phyloP scores from a whole-genome alignment of 2,113 vertebrate genomes.

The Nibea albiflora region DNA sequence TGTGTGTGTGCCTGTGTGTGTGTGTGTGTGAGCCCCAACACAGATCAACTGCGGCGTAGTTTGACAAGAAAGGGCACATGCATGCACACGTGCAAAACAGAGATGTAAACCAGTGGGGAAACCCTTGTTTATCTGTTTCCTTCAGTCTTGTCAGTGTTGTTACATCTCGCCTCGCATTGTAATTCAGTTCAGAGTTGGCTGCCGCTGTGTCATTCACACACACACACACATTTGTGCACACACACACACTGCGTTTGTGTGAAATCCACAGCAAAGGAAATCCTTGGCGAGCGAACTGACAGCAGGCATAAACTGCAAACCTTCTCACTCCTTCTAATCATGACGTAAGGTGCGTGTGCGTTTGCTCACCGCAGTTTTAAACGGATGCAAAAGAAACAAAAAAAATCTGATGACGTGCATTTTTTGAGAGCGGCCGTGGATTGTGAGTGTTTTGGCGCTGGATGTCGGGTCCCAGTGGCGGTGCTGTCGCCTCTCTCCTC shows the following conservation, averaged over 20 bases:
- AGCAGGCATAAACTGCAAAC: conserved; percentile 16
- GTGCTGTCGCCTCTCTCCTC: conserved; percentile 42
- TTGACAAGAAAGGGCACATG: background rate
- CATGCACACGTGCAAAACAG: background rate
- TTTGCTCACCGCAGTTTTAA: conserved; percentile 15
- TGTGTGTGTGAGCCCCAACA: conserved; percentile 6
- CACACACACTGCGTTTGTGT: conserved; percentile 24
- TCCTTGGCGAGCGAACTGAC: conserved; percentile 40
- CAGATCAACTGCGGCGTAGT: background rate
- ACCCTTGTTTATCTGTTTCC: conserved; percentile 52
- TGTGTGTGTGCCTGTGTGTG: background rate
- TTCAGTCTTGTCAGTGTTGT: conserved; percentile 34
- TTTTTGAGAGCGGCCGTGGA: background rate
- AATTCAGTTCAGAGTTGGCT: conserved; percentile 35
- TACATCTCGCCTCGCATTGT: conserved; percentile 17
- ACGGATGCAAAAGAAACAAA: background rate
- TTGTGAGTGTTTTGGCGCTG: conserved; percentile 3
- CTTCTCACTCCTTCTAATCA: background rate
- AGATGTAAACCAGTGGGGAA: conserved; percentile 31
- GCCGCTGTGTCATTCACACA: conserved; percentile 49
- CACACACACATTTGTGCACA: background rate
- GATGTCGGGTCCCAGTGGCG: conserved; percentile 45
- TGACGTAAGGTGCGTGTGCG: background rate
- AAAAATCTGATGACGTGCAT: background rate
- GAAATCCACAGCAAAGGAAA: conserved; percentile 44